These are phyloP conservation scores for Eudyptes chrysolophus DNA, from an alignment of 2,113 vertebrate genomes.

Conservation along the genomic window DNA sequence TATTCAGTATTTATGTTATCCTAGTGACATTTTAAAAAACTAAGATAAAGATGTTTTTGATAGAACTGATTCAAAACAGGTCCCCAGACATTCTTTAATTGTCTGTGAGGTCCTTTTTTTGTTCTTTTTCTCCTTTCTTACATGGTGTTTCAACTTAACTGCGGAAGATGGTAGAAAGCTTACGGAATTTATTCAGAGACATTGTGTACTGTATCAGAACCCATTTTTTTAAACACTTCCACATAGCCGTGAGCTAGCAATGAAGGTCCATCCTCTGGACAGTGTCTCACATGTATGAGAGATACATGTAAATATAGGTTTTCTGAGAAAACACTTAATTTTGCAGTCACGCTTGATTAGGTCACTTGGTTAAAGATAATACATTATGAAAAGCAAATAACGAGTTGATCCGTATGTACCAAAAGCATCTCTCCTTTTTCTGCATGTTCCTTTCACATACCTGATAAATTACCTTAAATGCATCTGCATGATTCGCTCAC, in stretches of 20 bases:
- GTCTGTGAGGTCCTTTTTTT: not conserved
- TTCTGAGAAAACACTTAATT: not conserved
- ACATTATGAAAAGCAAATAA: not conserved
- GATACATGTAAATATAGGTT: not conserved
- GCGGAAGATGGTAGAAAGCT: not conserved
- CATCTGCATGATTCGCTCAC: not conserved
- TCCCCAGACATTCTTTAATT: not conserved
- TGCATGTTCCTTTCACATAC: not conserved
- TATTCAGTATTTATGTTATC: not conserved
- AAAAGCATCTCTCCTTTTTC: not conserved
- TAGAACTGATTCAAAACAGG: not conserved
- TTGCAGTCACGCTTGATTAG: not conserved
- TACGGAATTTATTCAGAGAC: not conserved
- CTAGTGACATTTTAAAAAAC: not conserved
- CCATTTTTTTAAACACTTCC: not conserved
- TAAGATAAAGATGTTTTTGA: not conserved
- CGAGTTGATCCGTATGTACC: not conserved
- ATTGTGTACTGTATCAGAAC: not conserved
- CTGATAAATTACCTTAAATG: not conserved
- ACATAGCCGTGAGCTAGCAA: not conserved
- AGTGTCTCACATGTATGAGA: not conserved
- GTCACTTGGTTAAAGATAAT: not conserved
- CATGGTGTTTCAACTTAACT: not conserved
- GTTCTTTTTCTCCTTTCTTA: not conserved
- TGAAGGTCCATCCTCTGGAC: not conserved